phyloP scores from a whole-genome alignment of 2,113 vertebrate genomes.

The Cyprichromis sp. region DNA sequence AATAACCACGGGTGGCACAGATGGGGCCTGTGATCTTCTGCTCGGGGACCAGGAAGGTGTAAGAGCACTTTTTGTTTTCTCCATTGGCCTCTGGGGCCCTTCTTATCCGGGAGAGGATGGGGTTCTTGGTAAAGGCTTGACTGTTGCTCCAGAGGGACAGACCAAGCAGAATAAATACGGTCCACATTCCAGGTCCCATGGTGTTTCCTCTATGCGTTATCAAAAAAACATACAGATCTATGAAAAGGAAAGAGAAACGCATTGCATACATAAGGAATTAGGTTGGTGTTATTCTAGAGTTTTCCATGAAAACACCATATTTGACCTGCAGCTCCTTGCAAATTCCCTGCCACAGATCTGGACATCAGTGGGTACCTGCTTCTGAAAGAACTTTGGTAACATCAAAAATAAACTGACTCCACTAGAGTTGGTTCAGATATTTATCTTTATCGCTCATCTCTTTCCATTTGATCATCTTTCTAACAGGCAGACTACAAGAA shows the following conservation, averaged over 20 bases:
- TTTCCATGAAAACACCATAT: not conserved
- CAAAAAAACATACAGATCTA: conserved; percentile 38
- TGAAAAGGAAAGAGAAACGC: not conserved
- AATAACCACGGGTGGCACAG: conserved; percentile 79
- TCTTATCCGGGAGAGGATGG: conserved; percentile 66
- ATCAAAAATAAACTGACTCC: not conserved
- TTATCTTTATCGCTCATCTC: not conserved
- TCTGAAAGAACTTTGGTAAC: not conserved
- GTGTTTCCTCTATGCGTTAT: not conserved
- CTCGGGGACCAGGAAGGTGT: conserved; percentile 95
- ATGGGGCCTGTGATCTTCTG: conserved; percentile 97
- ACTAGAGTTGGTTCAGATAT: not conserved
- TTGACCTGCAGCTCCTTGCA: not conserved
- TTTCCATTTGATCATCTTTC: not conserved
- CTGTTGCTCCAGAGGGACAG: conserved; percentile 43
- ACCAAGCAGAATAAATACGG: conserved; percentile 48
- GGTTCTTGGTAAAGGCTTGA: conserved; percentile 37
- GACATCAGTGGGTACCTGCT: not conserved
- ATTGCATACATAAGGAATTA: not conserved
- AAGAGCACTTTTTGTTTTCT: conserved; percentile 85
- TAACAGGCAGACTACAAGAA: not conserved
- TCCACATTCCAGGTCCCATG: conserved; percentile 59
- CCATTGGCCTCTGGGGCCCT: conserved; percentile 69
- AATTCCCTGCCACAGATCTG: not conserved
- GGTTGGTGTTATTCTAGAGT: not conserved